Base-by-base conservation (phyloP, 2,797 vertebrate genomes). In the Oreonectes daqikongensis region DNA sequence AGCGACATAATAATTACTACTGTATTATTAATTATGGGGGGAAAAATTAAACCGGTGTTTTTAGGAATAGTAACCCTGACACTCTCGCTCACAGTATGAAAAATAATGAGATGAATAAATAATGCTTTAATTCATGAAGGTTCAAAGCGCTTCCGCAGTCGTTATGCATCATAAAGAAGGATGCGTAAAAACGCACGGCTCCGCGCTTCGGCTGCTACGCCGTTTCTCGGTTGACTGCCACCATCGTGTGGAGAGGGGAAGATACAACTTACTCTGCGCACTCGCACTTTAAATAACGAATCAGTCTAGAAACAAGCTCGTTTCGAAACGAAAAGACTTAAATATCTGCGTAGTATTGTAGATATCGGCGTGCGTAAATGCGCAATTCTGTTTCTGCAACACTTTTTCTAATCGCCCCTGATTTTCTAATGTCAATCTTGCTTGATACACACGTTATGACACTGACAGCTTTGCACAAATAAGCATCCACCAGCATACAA, bases 161-260 rank as follows among this genome's bases (percentile, higher is more conserved):
- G 46, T 38, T 59, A 59, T 42, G 30, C 40, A 38, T 38, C 30
- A 24, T n/a, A 22, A 48, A 38, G n/a, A 59, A 9, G 18, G 15
- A 48, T 60, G 53, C 64, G 55, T 68, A 76, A 76, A 59, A 69
- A 38, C 74, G 28, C 65, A 48, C 40, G 53, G n/a, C 22, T 61
- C 66, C 30, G 44, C 44, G 44, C 68, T 46, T 63, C 26, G 32
- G 35, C 64, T 63, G 66, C 28, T 52, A 61, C 48, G 73, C 59
- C 18, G 68, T 66, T 77, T 44, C 35, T 68, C 70, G 74, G 81
- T 77, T 76, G 69, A 69, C 65, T 67, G 71, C 70, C 81, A 73
- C 76, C 72, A 79, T 70, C 75, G 22, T 63, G 81, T 81, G 83
- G 75, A 65, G 59, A 70, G 8, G 18, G 9, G 11, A 30, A 20